A percentile compares a stretch with the other conserved stretches of the same genome.
These are phyloP conservation scores for Zygaena filipendulae DNA, from an alignment of 2,888 invertebrate genomes.

Conservation along the genomic window DNA sequence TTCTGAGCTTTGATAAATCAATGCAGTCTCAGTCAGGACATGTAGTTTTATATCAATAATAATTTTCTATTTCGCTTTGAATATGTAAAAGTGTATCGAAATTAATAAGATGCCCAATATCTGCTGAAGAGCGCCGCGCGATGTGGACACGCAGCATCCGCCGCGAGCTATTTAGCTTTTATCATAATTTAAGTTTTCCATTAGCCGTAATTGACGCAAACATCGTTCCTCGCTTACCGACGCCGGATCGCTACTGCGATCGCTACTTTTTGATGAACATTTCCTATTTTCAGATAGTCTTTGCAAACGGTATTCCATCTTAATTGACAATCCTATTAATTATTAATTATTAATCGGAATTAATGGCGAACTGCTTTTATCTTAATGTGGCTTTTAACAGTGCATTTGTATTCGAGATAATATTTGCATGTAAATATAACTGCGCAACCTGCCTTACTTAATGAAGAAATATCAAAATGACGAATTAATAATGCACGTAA, in stretches of 20 bases:
- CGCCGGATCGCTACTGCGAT: conserved; percentile 45
- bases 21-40: too few relatives aligned
- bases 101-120: too few relatives aligned
- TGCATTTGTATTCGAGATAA: conserved; percentile 53
- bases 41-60: too few relatives aligned
- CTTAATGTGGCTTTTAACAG: conserved; percentile 60
- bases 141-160: conserved; percentile 42
- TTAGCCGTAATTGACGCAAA: conserved; percentile 66
- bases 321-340: conserved; percentile 64
- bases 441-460: conserved; percentile 41
- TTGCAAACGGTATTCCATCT: conserved; percentile 41
- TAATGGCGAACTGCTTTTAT: conserved; percentile 58
- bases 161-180: conserved; percentile 52
- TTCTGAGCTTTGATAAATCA: too few relatives aligned
- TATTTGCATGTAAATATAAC: conserved; percentile 52
- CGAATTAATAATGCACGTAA: conserved; percentile 44
- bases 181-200: conserved; percentile 70
- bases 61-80: too few relatives aligned
- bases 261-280: conserved; percentile 62
- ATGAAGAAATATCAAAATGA: conserved; percentile 56
- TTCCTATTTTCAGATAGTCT: conserved; percentile 55
- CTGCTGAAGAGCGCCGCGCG: too few relatives aligned
- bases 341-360: conserved; percentile 63
- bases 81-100: too few relatives aligned
- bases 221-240: conserved; percentile 65